Conservation (phyloP, 2,888 invertebrate genomes). For the Lysandra coridon region DNA sequence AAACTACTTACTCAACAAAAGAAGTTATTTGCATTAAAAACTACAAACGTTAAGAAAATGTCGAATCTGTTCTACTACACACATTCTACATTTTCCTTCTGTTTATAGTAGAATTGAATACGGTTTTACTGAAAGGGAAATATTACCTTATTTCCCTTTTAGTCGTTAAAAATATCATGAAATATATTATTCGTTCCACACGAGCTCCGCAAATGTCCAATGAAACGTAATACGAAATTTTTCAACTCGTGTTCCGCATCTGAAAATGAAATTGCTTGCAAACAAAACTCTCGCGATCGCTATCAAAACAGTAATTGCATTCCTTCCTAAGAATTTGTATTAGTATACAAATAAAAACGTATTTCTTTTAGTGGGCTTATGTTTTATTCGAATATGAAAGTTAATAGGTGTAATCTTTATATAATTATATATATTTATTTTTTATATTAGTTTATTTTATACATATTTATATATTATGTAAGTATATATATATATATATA, state of each 20-base stretch:
- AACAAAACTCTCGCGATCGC: constrained; percentile 20
- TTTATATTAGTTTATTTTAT: too few species aligned
- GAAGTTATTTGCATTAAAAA: neutral
- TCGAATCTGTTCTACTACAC: too few species aligned
- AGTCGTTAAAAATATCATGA: constrained; percentile 1
- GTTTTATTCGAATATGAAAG: too few species aligned
- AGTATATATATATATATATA: too few species aligned
- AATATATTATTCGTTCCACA: neutral
- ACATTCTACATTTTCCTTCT: neutral
- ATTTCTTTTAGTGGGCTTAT: neutral
- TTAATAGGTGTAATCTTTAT: too few species aligned
- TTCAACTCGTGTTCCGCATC: neutral
- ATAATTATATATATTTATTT: too few species aligned
- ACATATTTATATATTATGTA: too few species aligned
- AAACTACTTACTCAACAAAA: constrained; percentile 2
- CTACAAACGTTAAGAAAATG: too few species aligned
- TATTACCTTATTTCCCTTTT: neutral
- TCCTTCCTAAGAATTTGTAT: constrained; percentile 13
- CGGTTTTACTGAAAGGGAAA: neutral
- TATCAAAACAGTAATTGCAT: constrained; percentile 26
- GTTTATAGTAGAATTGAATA: neutral
- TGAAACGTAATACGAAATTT: neutral
- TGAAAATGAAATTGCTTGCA: neutral
- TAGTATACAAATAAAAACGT: neutral
- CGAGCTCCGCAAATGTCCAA: neutral